Evolutionary conservation across 2,113 vertebrate genomes (phyloP).

Genomic region (Ovis canadensis): DNA sequence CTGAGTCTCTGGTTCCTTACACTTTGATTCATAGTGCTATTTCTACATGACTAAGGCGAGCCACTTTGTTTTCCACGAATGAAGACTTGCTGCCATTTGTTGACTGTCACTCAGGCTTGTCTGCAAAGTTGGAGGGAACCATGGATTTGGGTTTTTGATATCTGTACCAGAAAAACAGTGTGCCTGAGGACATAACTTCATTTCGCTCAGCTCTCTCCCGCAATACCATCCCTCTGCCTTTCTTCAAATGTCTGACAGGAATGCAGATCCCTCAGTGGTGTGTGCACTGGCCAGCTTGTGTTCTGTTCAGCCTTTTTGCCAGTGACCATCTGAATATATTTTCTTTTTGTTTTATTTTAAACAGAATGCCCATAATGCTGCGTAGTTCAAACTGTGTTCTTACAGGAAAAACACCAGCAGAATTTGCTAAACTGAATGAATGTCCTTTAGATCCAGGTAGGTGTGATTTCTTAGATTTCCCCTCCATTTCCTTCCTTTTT

Average conservation of each 20-base stretch:
- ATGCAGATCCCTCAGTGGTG: neutral
- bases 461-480: neutral
- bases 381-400: slow-evolving; percentile 98
- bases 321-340: neutral
- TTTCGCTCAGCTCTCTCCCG: neutral
- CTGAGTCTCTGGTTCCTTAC: neutral
- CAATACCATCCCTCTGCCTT: neutral
- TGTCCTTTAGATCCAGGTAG: slow-evolving; percentile 97
- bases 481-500: no score
- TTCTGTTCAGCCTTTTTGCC: neutral
- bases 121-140: neutral
- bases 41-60: neutral
- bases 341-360: slow-evolving; percentile 34
- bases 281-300: neutral
- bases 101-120: neutral
- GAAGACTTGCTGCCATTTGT: neutral
- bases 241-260: neutral
- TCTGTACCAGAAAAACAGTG: neutral
- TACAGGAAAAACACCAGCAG: slow-evolving; percentile 93
- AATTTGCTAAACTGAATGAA: slow-evolving; percentile 96
- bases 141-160: neutral
- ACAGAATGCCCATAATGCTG: slow-evolving; percentile 98
- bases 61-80: neutral
- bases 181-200: neutral
- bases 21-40: neutral